Conservation (phyloP, 53 echinoderm and acorn worm species). For the Pentamera pediparva region DNA sequence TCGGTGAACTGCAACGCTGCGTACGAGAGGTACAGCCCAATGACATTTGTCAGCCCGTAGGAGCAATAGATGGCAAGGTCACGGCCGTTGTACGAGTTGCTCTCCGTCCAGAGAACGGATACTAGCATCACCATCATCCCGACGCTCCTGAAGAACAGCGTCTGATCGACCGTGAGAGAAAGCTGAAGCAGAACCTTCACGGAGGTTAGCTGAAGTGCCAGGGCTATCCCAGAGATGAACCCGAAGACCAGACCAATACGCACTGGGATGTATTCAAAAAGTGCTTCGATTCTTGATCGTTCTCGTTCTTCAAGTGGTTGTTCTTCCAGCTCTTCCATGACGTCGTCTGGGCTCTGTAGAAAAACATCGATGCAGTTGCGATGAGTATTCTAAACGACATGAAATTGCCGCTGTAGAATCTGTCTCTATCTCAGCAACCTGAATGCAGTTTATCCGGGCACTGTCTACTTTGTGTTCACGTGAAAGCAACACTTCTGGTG, state of each 20-base stretch:
- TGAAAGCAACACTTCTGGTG: too few species aligned
- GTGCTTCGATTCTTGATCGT: too few species aligned
- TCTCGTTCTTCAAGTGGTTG: too few species aligned
- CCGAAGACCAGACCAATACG: slow-evolving; percentile 5
- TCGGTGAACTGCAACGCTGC: not conserved
- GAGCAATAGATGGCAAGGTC: not conserved
- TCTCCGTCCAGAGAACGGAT: not conserved
- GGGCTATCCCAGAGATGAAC: not conserved
- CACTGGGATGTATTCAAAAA: too few species aligned
- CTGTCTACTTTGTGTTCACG: too few species aligned
- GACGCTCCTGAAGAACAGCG: not conserved
- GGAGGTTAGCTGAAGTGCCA: not conserved
- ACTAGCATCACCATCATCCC: not conserved
- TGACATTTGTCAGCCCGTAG: slow-evolving; percentile 3
- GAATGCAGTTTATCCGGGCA: too few species aligned
- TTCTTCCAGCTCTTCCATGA: too few species aligned
- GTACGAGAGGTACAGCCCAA: not conserved
- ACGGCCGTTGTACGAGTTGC: not conserved
- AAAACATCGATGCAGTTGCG: too few species aligned
- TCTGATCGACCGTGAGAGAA: not conserved
- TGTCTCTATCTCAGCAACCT: too few species aligned
- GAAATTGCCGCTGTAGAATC: too few species aligned
- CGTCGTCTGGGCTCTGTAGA: too few species aligned
- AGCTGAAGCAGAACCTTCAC: not conserved
- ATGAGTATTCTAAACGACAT: too few species aligned